Conservation (phyloP, 2,113 vertebrate species). For the Corythaeola cristata region DNA sequence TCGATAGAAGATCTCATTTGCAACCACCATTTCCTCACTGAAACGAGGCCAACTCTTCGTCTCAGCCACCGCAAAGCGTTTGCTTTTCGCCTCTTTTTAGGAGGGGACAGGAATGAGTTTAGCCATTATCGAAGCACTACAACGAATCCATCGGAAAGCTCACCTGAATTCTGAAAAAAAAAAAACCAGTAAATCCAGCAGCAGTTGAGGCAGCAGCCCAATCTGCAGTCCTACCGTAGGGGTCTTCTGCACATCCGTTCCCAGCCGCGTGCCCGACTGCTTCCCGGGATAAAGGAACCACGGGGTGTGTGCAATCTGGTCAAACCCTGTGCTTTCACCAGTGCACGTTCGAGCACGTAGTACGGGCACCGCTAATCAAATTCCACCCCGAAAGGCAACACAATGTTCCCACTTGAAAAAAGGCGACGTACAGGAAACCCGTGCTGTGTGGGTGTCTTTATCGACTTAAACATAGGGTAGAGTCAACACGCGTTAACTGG, state of each 20-base stretch:
- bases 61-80: not conserved
- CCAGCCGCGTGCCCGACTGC: rapidly evolving
- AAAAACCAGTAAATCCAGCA: not conserved
- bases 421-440: rapidly evolving
- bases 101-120: not conserved
- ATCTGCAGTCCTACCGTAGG: not conserved
- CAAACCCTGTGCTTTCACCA: not conserved
- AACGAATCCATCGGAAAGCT: not conserved
- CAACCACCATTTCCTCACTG: slow-evolving; percentile 13
- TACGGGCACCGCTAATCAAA: not conserved
- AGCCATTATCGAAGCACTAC: not conserved
- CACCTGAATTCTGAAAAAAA: not conserved
- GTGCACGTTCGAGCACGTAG: not conserved
- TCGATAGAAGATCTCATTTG: not conserved
- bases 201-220: not conserved
- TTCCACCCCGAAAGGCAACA: not conserved
- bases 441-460: not conserved
- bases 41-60: not conserved
- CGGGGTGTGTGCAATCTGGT: not conserved
- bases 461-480: not conserved
- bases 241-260: not conserved
- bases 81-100: not conserved
- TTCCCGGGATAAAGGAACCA: not conserved
- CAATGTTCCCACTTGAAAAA: not conserved
- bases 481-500: not conserved